Conservation (phyloP, 1,140 invertebrate species). For the Agrilus planipennis region DNA sequence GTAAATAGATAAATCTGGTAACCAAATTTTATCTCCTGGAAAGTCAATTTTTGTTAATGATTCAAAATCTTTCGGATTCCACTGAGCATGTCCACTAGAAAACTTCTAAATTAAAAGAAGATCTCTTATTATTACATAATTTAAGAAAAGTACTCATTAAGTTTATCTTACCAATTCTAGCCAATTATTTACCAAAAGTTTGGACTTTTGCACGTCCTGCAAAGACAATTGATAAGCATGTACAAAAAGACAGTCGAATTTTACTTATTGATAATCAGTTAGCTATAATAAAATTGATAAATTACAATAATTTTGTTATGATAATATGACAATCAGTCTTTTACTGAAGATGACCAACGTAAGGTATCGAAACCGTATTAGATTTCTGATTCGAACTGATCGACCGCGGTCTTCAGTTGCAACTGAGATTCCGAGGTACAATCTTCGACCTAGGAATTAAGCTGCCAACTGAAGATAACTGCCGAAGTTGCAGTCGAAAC, state of each 20-base stretch:
- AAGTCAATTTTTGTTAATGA: constrained; percentile 31
- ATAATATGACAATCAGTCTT: no score
- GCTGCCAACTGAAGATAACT: no score
- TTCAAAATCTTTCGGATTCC: constrained; percentile 36
- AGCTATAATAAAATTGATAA: no score
- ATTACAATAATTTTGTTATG: no score
- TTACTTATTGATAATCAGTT: neutral
- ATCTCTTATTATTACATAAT: constrained; percentile 9
- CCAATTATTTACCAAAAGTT: constrained; percentile 24
- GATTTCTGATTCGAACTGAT: constrained; percentile 4
- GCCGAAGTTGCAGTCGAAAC: no score
- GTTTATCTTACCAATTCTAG: constrained; percentile 21
- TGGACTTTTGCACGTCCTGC: constrained; percentile 18
- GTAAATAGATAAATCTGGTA: constrained; percentile 37
- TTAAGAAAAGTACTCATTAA: neutral
- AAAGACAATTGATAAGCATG: constrained; percentile 3
- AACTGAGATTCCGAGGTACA: neutral
- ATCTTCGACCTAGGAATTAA: no score
- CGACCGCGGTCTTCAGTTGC: neutral
- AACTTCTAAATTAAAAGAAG: no score
- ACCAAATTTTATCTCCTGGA: constrained; percentile 35
- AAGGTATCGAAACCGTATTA: neutral
- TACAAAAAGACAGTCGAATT: neutral
- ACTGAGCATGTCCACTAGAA: constrained; percentile 37
- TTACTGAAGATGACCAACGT: no score